Evolutionary conservation across 2,888 invertebrate species (phyloP).

Genomic region (Lasioglossum malachurum): DNA sequence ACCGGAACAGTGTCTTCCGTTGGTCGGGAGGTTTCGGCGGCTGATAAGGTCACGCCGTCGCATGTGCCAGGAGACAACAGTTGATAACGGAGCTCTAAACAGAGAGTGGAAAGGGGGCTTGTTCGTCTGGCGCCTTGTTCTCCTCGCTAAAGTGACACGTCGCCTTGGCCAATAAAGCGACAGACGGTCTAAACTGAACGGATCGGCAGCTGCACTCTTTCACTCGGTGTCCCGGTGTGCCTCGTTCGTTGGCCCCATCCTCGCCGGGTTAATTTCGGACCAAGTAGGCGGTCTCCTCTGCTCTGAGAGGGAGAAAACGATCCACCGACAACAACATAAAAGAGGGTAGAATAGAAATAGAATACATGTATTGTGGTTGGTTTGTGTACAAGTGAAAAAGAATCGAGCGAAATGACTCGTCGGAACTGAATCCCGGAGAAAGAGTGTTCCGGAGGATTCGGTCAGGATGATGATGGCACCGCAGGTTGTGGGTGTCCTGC

Average conservation of each 20-base stretch:
- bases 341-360: background rate
- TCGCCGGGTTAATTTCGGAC: constrained; percentile 29
- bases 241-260: constrained; percentile 52
- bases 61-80: constrained; percentile 29
- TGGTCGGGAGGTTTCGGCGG: constrained; percentile 3
- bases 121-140: constrained; percentile 59
- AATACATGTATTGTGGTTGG: background rate
- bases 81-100: background rate
- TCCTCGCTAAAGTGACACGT: constrained; percentile 51
- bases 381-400: background rate
- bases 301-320: background rate
- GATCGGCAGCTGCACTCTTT: constrained; percentile 61
- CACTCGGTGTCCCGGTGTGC: constrained; percentile 17
- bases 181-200: constrained; percentile 43
- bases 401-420: constrained; percentile 36
- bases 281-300: background rate
- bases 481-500: constrained; percentile 82
- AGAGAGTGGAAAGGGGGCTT: constrained; percentile 45
- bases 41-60: constrained; percentile 41
- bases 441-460: constrained; percentile 26
- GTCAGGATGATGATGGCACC: constrained; percentile 82
- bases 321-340: background rate
- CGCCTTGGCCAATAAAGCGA: constrained; percentile 62
- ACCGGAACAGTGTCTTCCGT: background rate
- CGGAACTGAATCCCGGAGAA: constrained; percentile 19